Evolutionary conservation across 2,113 vertebrate species (phyloP), one percentile per base, ranked within the genome.

Genomic region (Ailuropoda melanoleuca): DNA sequence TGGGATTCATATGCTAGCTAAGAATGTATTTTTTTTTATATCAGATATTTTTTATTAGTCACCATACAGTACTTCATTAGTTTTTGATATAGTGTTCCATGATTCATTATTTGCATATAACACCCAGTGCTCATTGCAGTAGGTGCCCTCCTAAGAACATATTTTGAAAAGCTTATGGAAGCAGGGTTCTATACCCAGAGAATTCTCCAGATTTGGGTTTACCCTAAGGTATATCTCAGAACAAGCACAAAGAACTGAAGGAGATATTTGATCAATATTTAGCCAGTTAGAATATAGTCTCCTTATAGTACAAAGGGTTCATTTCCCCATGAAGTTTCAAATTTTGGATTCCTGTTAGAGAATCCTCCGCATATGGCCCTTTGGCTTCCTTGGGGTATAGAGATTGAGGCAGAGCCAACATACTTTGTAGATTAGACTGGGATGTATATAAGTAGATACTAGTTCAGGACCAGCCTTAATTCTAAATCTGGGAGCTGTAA

Each of bases 101-200:
- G 43, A 43, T 43, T 43, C 43, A 43, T 43, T 43, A 43, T 43
- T 43, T 43, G 43, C 43, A 43, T 43, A 43, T 43, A 43, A 43
- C 43, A 43, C 43, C 43, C 43, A 43, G 43, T 43, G 43, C 43
- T 43, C 43, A 43, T 43, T 43, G 43, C 43, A 43, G 43, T 43
- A 43, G 5, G 43, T 5, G 43, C 43, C 43, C 43, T 43, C 43
- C 53, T 85, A 37, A 24, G 31, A 68, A 62, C 21, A 23, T 72
- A 87, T 75, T 96, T 84, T 39, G 23, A 93, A 77, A 97, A 88
- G 17, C 62, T 93, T 93, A 10, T 46, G 48, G 75, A 95, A 90
- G 88, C 4, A 90, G 18, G 72, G 24, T 1, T 24, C 74, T 92
- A 74, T 43, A 18, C 26, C 46, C 77, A 72, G 81, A 88, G 31